Evolutionary conservation across 2,113 vertebrate species (phyloP).

Genomic region (Azemiops feae): DNA sequence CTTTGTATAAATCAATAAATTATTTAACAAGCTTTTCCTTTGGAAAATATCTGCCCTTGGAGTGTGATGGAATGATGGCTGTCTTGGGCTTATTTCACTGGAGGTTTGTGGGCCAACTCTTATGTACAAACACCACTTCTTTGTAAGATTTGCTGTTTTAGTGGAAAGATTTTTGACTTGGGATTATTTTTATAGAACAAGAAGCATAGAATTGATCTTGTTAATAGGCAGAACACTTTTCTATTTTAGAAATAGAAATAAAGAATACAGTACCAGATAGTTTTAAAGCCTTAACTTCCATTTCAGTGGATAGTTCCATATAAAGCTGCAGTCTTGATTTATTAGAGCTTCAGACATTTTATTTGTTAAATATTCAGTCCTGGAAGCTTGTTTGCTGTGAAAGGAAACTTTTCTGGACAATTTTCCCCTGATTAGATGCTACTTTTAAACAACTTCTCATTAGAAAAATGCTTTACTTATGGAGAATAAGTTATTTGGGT

Average conservation of each 20-base stretch:
- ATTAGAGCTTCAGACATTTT: background rate
- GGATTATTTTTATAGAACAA: background rate
- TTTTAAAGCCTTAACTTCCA: background rate
- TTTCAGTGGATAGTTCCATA: background rate
- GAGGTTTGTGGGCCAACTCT: background rate
- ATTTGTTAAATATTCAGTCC: background rate
- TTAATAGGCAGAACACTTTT: background rate
- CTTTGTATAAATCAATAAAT: slow-evolving; percentile 95
- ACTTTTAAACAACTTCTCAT: background rate
- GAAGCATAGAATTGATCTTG: background rate
- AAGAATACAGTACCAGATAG: background rate
- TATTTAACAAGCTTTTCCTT: slow-evolving; percentile 86
- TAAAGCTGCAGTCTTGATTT: background rate
- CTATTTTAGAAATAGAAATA: background rate
- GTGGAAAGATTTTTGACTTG: background rate
- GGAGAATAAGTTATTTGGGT: background rate
- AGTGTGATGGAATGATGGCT: background rate
- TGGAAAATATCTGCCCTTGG: background rate
- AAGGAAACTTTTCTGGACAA: background rate
- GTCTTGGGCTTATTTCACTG: background rate
- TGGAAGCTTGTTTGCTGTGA: background rate
- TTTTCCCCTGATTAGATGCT: background rate
- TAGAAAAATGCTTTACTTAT: background rate
- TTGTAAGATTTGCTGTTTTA: background rate
- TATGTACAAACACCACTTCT: too few relatives aligned